Evolutionary conservation across 2,888 invertebrate species (phyloP).

Genomic region (Himalopsyche japonica): DNA sequence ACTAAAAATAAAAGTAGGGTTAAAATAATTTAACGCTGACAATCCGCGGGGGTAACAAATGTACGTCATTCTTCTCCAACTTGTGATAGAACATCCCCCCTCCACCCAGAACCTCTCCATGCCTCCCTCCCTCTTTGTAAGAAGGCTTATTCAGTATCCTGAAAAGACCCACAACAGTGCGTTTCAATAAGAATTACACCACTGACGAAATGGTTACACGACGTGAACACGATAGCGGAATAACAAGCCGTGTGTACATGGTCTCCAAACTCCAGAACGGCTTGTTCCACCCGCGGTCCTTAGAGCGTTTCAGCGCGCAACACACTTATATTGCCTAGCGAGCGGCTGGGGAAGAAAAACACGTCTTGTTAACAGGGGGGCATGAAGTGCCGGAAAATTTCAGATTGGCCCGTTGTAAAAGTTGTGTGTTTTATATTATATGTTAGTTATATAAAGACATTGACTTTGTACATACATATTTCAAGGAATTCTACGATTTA

Average conservation of each 20-base stretch:
- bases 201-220: conserved; percentile 31
- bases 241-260: conserved; percentile 26
- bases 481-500: no score
- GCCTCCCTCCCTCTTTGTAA: conserved; percentile 6
- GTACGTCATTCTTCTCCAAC: conserved; percentile 22
- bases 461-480: no score
- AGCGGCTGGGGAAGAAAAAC: conserved; percentile 16
- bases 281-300: conserved; percentile 11
- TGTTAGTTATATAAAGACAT: no score
- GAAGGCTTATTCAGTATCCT: conserved; percentile 38
- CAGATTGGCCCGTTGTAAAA: not conserved
- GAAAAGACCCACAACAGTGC: conserved; percentile 35
- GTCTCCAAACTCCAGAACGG: conserved; percentile 22
- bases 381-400: not conserved
- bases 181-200: conserved; percentile 38
- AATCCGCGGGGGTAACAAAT: conserved; percentile 38
- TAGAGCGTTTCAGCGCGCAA: conserved; percentile 8
- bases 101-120: not conserved
- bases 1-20: conserved; percentile 9
- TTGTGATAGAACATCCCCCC: conserved; percentile 12
- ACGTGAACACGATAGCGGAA: conserved; percentile 30
- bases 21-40: conserved; percentile 27
- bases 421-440: no score
- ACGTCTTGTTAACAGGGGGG: conserved; percentile 6
- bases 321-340: not conserved